Evolutionary conservation across 35 echinoderm and acorn worm genomes (phyloP), one percentile per base, ranked within the genome.

Genomic region (Eucidaris tribuloides): DNA sequence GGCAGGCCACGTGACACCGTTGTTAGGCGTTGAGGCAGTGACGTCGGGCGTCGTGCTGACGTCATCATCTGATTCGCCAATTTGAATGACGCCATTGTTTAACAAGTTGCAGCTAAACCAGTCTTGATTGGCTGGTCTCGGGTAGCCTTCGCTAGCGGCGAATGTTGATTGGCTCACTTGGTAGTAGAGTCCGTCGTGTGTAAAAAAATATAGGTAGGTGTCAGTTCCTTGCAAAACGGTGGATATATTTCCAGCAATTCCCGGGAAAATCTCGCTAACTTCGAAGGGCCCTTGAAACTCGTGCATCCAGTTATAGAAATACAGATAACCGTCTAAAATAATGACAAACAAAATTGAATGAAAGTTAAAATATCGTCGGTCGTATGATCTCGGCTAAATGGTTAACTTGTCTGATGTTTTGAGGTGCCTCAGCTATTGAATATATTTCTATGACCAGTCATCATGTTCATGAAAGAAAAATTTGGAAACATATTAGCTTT

Each of bases 141-240:
- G 88, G 45, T 58, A 91, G 44, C 82, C 42, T 4, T 65, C 50
- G 46, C 82, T 91, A 11, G 62, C 5, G 31, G 28, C 79, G 25
- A 91, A 85, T 6, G 42, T 91, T 82, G 81, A 91, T 1, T 81
- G 88, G 29, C 62, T 74, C 11, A 77, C 71, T 46, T 91, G 88
- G 62, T 78, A 91, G 48, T 91, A 91, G 29, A 20, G 40, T 24
- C 78, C 52, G 32, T 52, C 34, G 5, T 84, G 55, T 42, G 65
- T 84, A 76, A 91, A 91, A 45, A 91, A 91, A 40, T 91, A 91
- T 3, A 91, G 62, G 30, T 91, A 91, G 55, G 84, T 91, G 38
- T 91, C 88, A 38, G 82, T 29, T 39, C 70, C 77, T 44, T 91
- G 88, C 7, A 91, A 36, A 7, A 58, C 59, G 11, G 65, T 43